Percentiles rank a stretch among this genome's conserved stretches.
Evolutionary conservation across 2,797 vertebrate species (phyloP).

Genomic region (Sitta carolinensis): DNA sequence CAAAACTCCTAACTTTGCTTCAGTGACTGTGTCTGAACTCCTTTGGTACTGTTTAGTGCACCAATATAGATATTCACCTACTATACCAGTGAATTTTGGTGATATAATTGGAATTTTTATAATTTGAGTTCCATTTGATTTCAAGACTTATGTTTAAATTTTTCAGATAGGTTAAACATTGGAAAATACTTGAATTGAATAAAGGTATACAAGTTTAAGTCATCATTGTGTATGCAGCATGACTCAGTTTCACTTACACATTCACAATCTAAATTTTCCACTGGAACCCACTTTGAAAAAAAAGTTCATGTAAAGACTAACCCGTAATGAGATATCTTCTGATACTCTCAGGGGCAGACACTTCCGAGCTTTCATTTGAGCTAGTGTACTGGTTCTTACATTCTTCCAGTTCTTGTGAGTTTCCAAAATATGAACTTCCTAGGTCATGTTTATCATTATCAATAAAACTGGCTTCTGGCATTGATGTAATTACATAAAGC

Average conservation of each 20-base stretch:
- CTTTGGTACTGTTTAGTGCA: neutral
- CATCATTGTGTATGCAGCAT: neutral
- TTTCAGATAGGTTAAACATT: neutral
- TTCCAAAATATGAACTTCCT: neutral
- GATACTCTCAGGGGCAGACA: neutral
- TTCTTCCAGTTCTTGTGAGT: neutral
- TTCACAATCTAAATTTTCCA: neutral
- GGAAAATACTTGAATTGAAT: neutral
- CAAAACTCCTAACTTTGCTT: slow-evolving; percentile 5
- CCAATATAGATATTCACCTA: neutral
- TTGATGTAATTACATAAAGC: neutral
- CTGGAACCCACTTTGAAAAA: neutral
- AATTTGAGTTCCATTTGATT: neutral
- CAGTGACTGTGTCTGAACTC: neutral
- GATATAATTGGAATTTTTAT: neutral
- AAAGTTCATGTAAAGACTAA: rapidly evolving
- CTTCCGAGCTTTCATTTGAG: neutral
- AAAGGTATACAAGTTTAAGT: neutral
- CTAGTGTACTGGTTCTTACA: neutral
- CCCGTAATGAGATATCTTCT: neutral
- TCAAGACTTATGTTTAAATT: neutral
- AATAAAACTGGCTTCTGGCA: neutral
- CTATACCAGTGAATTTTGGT: neutral
- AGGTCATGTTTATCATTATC: neutral
- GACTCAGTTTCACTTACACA: neutral